Evolutionary conservation across 2,888 invertebrate genomes (phyloP), one percentile per base, ranked within the genome.

Genomic region (Encarsia formosa): DNA sequence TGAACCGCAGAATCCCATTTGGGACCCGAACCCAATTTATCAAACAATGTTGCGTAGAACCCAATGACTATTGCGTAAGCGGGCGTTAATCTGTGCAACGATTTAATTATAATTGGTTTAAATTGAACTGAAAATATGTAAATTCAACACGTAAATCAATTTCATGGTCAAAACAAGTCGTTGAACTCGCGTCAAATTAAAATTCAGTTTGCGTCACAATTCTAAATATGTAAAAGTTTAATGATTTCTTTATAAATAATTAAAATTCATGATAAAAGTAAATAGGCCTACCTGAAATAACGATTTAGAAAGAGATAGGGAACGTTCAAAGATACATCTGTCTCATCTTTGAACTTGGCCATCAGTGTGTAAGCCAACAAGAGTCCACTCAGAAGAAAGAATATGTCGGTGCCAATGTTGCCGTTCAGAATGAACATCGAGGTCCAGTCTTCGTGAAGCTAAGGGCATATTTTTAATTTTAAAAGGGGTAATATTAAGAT

Each of bases 21-120:
- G 0, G 88, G 89, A 0, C 90, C 90, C 54, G 81, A 81, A 1
- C 85, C 86, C 11, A 86, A 68, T 65, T 84, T 82, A 8, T 81
- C 78, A 34, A 87, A 77, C 75, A 87, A 80, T 0, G 88, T 87
- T 64, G 84, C 82, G 66, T 87, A 87, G 61, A 88, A 83, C 18
- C 84, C 79, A 63, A 90, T 80, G 16, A 88, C 79, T 2, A 87
- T 80, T 20, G 83, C 69, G 61, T 89, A 89, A 0, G 86, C 82
- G 26, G 89, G 88, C 2, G 88, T 88, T 53, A 89, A 76, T 61
- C 86, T 86, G 66, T 9, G n/a, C 56, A 26, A 8, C 11, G 11
- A 26, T 26, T 26, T 26, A 5, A 34, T 34, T 15, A 34, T 34
- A n/a, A n/a, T n/a, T n/a, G 34, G 13, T n/a, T 15, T 43, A 55